Evolutionary conservation across 2,113 vertebrate genomes (phyloP).

Genomic region (Patagioenas fasciata): DNA sequence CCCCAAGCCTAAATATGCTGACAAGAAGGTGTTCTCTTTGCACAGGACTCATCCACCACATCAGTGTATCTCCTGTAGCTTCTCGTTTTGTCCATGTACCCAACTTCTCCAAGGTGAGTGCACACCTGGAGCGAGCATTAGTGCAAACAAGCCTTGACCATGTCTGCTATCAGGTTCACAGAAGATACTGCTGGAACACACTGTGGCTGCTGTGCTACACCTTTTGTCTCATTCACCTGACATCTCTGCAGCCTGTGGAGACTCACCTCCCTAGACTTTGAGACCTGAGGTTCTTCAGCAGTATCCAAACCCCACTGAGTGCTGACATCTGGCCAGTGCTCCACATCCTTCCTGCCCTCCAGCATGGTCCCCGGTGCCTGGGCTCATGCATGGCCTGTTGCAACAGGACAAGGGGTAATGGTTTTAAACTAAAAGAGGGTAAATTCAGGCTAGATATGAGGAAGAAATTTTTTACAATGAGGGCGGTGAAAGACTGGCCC

Average conservation of each 20-base stretch:
- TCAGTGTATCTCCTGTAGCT: background rate
- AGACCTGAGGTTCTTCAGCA: background rate
- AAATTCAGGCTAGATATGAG: no score
- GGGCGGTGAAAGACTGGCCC: no score
- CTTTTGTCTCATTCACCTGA: background rate
- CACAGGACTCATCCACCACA: background rate
- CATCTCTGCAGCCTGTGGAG: background rate
- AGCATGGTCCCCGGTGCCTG: accelerated
- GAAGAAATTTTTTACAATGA: no score
- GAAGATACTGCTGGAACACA: background rate
- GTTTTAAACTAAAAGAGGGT: no score
- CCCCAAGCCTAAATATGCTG: background rate
- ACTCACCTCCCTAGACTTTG: background rate
- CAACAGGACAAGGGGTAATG: no score
- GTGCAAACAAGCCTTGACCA: background rate
- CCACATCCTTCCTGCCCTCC: background rate
- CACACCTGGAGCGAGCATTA: background rate
- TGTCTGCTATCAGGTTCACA: background rate
- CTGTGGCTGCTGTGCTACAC: background rate
- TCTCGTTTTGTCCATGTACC: background rate
- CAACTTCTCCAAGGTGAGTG: background rate
- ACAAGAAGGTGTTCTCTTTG: background rate
- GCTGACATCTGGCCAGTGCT: accelerated
- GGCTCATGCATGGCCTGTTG: accelerated
- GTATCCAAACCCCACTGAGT: accelerated